These are phyloP conservation scores for Orchestes rusci DNA, from an alignment of 2,888 invertebrate genomes.

Conservation along the genomic window DNA sequence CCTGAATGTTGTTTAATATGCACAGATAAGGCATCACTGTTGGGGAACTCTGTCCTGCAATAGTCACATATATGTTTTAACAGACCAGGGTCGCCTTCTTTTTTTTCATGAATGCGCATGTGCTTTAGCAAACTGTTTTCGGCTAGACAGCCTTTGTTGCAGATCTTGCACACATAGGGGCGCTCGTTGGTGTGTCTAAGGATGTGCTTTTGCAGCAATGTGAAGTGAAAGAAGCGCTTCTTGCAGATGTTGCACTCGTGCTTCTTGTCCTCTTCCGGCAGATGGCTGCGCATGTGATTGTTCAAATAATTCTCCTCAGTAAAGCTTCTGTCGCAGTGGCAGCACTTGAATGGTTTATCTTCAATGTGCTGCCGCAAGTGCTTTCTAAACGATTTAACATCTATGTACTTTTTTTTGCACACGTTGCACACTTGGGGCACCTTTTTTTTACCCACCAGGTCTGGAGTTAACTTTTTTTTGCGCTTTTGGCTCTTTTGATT, in stretches of 20 bases:
- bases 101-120: constrained; percentile 45
- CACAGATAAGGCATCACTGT: constrained; percentile 38
- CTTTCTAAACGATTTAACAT: constrained; percentile 44
- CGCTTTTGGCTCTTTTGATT: constrained; percentile 37
- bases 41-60: constrained; percentile 43
- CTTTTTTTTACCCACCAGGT: constrained; percentile 32
- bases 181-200: constrained; percentile 38
- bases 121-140: constrained; percentile 45
- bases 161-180: constrained; percentile 45
- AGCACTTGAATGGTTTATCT: constrained; percentile 43
- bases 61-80: constrained; percentile 45
- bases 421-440: constrained; percentile 42
- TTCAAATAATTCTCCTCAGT: constrained; percentile 45
- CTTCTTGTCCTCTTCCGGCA: constrained; percentile 45
- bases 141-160: constrained; percentile 42
- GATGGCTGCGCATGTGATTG: constrained; percentile 41
- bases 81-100: constrained; percentile 43
- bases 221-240: constrained; percentile 45
- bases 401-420: constrained; percentile 45
- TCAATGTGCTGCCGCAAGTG: constrained; percentile 45
- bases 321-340: constrained; percentile 41
- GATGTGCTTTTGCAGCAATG: constrained; percentile 44
- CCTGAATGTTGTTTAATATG: constrained; percentile 46
- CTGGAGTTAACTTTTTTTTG: constrained; percentile 29
- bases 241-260: constrained; percentile 45